A percentile compares a stretch with the other conserved stretches of the same genome.
These are phyloP conservation scores for Pachydiplax longipennis DNA, from an alignment of 2,888 invertebrate genomes.

Conservation along the genomic window DNA sequence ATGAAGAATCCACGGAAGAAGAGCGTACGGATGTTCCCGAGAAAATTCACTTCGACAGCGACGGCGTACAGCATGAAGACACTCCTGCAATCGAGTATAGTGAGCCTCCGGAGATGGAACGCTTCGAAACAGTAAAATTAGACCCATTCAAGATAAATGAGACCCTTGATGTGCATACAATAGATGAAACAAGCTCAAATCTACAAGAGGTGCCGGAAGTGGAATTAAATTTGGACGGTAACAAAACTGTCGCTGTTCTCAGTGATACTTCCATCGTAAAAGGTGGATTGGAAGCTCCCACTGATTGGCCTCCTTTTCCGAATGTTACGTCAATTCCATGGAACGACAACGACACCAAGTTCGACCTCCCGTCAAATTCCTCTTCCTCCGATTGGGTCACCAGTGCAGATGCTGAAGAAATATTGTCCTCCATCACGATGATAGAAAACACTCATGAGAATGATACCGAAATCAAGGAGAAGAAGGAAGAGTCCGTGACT, in stretches of 20 bases:
- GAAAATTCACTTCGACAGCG: neutral
- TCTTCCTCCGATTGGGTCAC: constrained; percentile 17
- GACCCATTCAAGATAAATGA: neutral
- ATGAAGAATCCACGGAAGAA: neutral
- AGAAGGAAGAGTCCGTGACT: neutral
- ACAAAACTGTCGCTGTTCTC: neutral
- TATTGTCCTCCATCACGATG: constrained; percentile 18
- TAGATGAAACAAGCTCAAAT: neutral
- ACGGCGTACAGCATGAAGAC: neutral
- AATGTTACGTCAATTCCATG: neutral
- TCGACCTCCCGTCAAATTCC: neutral
- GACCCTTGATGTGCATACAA: neutral
- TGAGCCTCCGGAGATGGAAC: neutral
- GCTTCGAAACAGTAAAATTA: neutral
- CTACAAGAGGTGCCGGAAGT: neutral
- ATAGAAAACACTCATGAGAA: constrained; percentile 27
- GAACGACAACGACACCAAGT: neutral
- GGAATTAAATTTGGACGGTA: neutral
- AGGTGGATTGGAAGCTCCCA: neutral
- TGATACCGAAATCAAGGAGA: neutral
- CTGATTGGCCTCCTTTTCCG: neutral
- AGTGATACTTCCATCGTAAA: neutral
- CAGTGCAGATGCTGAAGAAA: constrained; percentile 9
- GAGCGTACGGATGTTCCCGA: neutral
- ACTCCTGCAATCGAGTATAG: neutral